phyloP scores from a whole-genome alignment of 2,797 vertebrate species.

The Dendrocincla fuliginosa region DNA sequence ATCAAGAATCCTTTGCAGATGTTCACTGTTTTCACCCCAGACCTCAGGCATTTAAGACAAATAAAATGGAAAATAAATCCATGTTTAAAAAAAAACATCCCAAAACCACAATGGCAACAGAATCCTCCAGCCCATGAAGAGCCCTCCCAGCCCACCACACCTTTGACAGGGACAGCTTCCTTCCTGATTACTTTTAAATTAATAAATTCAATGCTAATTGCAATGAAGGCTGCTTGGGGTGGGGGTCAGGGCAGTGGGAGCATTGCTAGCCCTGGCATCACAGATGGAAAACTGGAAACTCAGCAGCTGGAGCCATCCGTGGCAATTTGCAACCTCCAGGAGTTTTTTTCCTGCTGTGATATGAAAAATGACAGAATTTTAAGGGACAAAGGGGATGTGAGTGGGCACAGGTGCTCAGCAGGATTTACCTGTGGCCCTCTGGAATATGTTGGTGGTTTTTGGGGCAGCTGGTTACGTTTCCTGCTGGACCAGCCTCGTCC shows the following conservation, averaged over 20 bases:
- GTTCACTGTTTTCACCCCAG: background rate
- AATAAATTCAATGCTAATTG: background rate
- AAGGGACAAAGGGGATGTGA: background rate
- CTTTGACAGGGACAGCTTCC: background rate
- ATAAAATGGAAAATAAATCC: background rate
- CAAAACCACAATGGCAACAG: background rate
- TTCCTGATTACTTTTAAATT: background rate
- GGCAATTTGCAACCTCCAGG: background rate
- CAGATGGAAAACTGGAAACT: background rate
- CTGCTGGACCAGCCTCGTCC: background rate
- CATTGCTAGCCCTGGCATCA: background rate
- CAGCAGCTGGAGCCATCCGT: background rate
- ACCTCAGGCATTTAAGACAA: background rate
- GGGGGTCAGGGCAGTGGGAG: accelerated
- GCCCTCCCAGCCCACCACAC: background rate
- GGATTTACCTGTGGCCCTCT: background rate
- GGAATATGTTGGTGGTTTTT: background rate
- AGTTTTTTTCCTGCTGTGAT: background rate
- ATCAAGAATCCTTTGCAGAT: background rate
- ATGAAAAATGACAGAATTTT: background rate
- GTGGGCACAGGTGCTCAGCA: background rate
- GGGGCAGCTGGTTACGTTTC: background rate
- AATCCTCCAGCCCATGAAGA: background rate
- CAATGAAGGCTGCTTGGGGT: background rate
- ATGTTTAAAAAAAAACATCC: background rate